Conservation (phyloP, 2,888 invertebrate species). For the Drosophila mercatorum region DNA sequence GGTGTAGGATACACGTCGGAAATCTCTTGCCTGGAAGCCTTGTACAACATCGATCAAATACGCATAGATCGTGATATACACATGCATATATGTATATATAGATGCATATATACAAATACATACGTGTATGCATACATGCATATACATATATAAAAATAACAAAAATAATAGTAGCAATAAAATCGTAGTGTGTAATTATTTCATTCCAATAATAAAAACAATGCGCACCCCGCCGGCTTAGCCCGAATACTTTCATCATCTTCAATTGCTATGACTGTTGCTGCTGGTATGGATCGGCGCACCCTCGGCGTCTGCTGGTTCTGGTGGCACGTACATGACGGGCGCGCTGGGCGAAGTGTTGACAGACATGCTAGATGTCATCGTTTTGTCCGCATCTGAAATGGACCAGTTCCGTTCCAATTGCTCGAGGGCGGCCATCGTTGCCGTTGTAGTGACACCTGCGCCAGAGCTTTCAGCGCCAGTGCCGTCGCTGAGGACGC, state of each 20-base stretch:
- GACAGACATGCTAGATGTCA: slow-evolving; percentile 56
- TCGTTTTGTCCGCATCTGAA: slow-evolving; percentile 76
- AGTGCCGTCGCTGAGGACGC: slow-evolving; percentile 85
- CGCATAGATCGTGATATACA: slow-evolving; percentile 29
- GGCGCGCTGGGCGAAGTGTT: slow-evolving; percentile 55
- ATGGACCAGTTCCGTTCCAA: slow-evolving; percentile 82
- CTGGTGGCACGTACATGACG: slow-evolving; percentile 73
- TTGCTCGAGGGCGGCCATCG: slow-evolving; percentile 77
- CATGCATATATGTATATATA: slow-evolving; percentile 46
- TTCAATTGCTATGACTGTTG: slow-evolving; percentile 70
- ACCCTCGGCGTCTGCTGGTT: slow-evolving; percentile 53
- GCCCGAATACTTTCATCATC: slow-evolving; percentile 64
- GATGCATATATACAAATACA: slow-evolving; percentile 43
- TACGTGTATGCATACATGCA: slow-evolving; percentile 29
- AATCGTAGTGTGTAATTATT: slow-evolving; percentile 72
- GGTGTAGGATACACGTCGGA: slow-evolving; percentile 54
- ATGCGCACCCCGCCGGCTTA: slow-evolving; percentile 65
- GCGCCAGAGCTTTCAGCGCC: slow-evolving; percentile 74
- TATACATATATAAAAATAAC: slow-evolving; percentile 72
- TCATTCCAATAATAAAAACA: slow-evolving; percentile 73
- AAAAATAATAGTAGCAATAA: slow-evolving; percentile 79
- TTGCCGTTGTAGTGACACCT: slow-evolving; percentile 75
- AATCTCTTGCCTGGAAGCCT: slow-evolving; percentile 75
- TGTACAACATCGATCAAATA: slow-evolving; percentile 72
- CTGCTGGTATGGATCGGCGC: slow-evolving; percentile 58